Base-by-base conservation (phyloP, 2,888 invertebrate genomes). In the Amorpha juglandis region DNA sequence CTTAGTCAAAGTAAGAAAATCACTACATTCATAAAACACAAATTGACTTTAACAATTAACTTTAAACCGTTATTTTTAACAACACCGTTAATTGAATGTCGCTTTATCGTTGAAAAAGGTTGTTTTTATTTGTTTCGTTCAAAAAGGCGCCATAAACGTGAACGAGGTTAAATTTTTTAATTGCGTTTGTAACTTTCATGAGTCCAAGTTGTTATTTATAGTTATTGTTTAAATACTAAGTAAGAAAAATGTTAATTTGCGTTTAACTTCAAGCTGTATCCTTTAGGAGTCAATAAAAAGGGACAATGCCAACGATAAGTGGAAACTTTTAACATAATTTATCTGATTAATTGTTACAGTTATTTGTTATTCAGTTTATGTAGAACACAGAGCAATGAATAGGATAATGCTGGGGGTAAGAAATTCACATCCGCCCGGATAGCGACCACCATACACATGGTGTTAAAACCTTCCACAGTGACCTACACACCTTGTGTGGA, bases 181-280 rank as follows among this genome's bases (percentile, higher is more conserved):
- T 70, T 67, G 68, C 65, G 65, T 71, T 69, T 64, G 69, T 70
- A 69, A 70, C 68, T 71, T 73, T 72, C 69, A 71, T 70, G 67
- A 62, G 50, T 67, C 52, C 51, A 69, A 65, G 58, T 19, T 38
- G 19, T 58, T 19, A 42, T 58, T 42, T 58, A 55, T 19, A 55
- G 55, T 55, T 55, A 58, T 58, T 42, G 42, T 42, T 58, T 19
- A 0, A 19, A 42, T 58, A 38, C 16, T 6, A 38, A 58, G 12
- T 11, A 16, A 38, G 38, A 38, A 16, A 38, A 38, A 19, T 38
- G 9, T 58, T 38, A 38, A n/a, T 55, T 16, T 1, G 8, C 0
- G 35, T 35, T 7, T n/a, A 1, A 3, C 2, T 6, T 35, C 35
- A 35, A 35, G 35, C 35, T 35, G 35, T 7, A 6, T 6, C 7